Evolutionary conservation across 2,888 invertebrate genomes (phyloP), one percentile per base, ranked within the genome.

Genomic region (Chydorus sphaericus): DNA sequence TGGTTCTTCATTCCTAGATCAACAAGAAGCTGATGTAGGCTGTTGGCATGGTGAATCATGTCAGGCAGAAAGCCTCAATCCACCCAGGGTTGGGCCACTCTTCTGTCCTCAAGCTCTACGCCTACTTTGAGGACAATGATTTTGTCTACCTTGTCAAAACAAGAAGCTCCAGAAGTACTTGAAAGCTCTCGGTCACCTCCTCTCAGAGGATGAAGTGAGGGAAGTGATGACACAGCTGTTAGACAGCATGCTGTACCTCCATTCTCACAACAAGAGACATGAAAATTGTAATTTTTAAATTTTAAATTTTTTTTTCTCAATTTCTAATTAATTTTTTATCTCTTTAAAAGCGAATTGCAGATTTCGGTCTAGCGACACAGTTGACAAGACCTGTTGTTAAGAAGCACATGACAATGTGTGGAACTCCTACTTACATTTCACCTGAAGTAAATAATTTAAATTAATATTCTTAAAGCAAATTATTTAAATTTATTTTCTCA

Each of bases 401-500:
- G 67, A 87, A 88, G 68, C 93, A 94, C 73, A 79, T 87, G 68
- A 96, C 96, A n/a, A 89, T 96, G 89, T 94, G 94, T 75, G 96
- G 94, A 51, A 96, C 96, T 48, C 93, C 94, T 23, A 94, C 94
- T 71, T 96, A 90, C 67, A 96, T 96, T 65, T 91, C 93, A 6
- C 94, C 94, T 62, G 93, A 90, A 75, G 83, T 77, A 64, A 62
- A 18, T 26, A n/a, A n/a, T n/a, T n/a, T n/a, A n/a, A n/a, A n/a
- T n/a, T n/a, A n/a, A n/a, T n/a, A n/a, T n/a, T n/a, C n/a, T n/a
- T n/a, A n/a, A n/a, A n/a, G n/a, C n/a, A n/a, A n/a, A n/a, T n/a
- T n/a, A n/a, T n/a, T n/a, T n/a, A n/a, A n/a, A n/a, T n/a, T n/a
- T n/a, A n/a, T n/a, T n/a, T n/a, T n/a, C n/a, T n/a, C 58, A 80